Evolutionary conservation across 2,113 vertebrate species (phyloP).

Genomic region (Orientallactaga bullata): DNA sequence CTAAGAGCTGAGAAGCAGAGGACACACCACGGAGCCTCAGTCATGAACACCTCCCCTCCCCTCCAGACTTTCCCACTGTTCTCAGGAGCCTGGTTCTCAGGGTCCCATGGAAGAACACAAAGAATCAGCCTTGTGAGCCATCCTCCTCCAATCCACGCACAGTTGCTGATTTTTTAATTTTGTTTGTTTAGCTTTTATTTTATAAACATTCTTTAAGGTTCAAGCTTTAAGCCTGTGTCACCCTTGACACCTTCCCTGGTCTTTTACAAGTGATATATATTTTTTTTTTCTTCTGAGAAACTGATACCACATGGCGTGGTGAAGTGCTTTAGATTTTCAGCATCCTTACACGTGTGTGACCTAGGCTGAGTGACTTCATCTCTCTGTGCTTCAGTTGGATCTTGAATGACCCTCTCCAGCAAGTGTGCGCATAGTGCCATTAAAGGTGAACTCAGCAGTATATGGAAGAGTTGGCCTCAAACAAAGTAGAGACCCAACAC

Average conservation of each 20-base stretch:
- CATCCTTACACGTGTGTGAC: background rate
- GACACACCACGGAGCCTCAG: background rate
- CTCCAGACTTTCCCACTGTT: background rate
- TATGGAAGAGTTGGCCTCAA: too few relatives aligned
- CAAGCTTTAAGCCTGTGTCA: background rate
- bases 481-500: too few relatives aligned
- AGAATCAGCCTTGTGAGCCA: background rate
- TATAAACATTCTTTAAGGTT: slow-evolving; percentile 8
- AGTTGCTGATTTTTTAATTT: background rate
- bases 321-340: background rate
- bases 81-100: background rate
- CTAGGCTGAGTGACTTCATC: background rate
- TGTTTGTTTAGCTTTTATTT: background rate
- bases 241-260: background rate
- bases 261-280: background rate
- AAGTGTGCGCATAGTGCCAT: background rate
- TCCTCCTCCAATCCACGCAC: background rate
- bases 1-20: background rate
- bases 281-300: background rate
- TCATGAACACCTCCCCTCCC: background rate
- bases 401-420: background rate
- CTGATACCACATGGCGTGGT: background rate
- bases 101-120: fast-evolving
- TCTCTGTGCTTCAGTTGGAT: background rate
- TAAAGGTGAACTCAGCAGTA: background rate